A percentile compares a stretch with the other conserved stretches of the same genome.
Conservation (phyloP, 1,140 invertebrate genomes). For the Frieseomelitta varia region DNA sequence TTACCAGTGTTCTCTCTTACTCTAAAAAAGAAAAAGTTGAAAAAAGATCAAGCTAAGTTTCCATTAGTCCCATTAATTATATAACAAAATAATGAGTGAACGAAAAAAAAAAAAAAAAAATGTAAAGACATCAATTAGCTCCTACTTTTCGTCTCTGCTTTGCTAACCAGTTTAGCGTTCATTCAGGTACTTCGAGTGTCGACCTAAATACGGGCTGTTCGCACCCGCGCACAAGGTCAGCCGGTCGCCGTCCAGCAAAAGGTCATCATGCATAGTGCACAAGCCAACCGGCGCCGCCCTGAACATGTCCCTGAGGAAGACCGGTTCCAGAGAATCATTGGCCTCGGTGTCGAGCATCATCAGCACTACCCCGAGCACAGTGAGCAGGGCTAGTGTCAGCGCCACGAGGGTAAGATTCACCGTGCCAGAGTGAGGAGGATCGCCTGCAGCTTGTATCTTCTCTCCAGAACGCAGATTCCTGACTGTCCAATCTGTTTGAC, state of each 20-base stretch:
- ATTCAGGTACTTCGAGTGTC: conserved; percentile 96
- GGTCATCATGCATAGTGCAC: conserved; percentile 85
- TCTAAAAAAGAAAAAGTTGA: background rate
- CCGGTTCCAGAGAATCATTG: conserved; percentile 93
- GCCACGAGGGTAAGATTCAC: conserved; percentile 87
- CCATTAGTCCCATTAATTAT: background rate
- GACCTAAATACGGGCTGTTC: conserved; percentile 95
- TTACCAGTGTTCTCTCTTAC: background rate
- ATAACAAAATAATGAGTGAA: background rate
- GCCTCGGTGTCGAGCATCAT: conserved; percentile 90
- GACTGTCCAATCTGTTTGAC: background rate
- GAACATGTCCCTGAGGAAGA: conserved; percentile 85
- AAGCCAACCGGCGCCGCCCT: conserved; percentile 83
- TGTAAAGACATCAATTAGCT: background rate
- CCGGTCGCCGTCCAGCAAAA: conserved; percentile 89
- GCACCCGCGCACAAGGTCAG: conserved; percentile 94
- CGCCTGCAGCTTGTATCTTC: conserved; percentile 21
- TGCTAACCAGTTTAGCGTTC: conserved; percentile 50
- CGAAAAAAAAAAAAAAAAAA: background rate
- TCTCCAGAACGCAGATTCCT: conserved; percentile 16
- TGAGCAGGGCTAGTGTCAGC: conserved; percentile 76
- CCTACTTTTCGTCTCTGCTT: background rate
- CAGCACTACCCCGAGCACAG: conserved; percentile 78
- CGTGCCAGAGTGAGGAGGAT: conserved; percentile 72
- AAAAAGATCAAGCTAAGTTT: background rate